Evolutionary conservation across 2,797 vertebrate species (phyloP).

Genomic region (Tolypeutes matacus): DNA sequence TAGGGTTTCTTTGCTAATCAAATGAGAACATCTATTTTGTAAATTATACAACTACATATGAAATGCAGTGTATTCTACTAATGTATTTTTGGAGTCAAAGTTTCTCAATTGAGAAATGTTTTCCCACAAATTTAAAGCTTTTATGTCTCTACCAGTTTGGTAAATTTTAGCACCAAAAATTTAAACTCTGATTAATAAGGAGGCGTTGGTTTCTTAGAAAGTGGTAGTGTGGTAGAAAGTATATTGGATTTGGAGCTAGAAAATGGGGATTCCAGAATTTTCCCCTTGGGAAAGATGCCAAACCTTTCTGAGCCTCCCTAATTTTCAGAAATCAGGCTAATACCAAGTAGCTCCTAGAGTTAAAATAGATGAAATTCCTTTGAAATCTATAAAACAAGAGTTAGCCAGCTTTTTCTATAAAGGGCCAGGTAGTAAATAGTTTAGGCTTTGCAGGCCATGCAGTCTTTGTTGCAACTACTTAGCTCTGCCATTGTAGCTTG

Average conservation of each 20-base stretch:
- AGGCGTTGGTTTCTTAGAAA: slow-evolving; percentile 21
- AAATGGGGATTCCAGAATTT: slow-evolving; percentile 3
- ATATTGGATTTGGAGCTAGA: slow-evolving; percentile 49
- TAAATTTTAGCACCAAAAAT: slow-evolving; percentile 58
- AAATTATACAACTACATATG: background rate
- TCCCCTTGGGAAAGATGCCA: background rate
- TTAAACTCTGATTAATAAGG: slow-evolving; percentile 41
- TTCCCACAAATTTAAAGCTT: slow-evolving; percentile 59
- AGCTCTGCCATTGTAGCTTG: background rate
- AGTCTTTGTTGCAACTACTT: slow-evolving; percentile 30
- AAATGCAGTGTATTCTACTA: slow-evolving; percentile 40
- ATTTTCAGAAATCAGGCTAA: slow-evolving; percentile 57
- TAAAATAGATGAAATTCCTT: slow-evolving; percentile 47
- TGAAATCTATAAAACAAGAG: slow-evolving; percentile 52
- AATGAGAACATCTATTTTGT: slow-evolving; percentile 18
- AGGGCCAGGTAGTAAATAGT: slow-evolving; percentile 55
- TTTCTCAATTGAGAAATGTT: slow-evolving; percentile 47
- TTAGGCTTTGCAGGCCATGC: slow-evolving; percentile 6
- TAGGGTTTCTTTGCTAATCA: slow-evolving; percentile 46
- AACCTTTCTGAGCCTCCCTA: slow-evolving; percentile 26
- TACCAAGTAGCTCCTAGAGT: slow-evolving; percentile 23
- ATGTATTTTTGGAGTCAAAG: slow-evolving; percentile 52
- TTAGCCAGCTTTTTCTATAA: slow-evolving; percentile 19
- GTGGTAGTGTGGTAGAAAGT: slow-evolving; percentile 28
- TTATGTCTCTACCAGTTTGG: slow-evolving; percentile 34